Percentiles rank a stretch among this genome's conserved stretches.
These are phyloP conservation scores for Procambarus virginalis DNA, from an alignment of 1,140 invertebrate genomes.

Conservation along the genomic window DNA sequence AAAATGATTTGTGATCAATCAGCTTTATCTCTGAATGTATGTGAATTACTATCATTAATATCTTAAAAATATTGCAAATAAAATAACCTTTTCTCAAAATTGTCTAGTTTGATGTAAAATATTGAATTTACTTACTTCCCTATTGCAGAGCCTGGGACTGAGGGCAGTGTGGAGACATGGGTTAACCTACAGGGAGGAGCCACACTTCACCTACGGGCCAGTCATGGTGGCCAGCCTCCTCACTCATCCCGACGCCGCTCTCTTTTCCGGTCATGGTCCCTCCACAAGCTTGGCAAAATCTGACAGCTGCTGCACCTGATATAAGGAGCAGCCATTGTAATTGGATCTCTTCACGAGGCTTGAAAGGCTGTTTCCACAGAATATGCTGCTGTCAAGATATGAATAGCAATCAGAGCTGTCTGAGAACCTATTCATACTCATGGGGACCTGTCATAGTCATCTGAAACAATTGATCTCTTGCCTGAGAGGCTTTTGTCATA, in stretches of 20 bases:
- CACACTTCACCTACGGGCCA: slow-evolving; percentile 75
- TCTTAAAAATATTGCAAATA: too few species aligned
- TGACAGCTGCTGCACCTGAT: slow-evolving; percentile 2
- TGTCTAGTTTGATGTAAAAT: neutral
- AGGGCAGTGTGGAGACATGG: slow-evolving; percentile 75
- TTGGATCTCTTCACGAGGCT: neutral
- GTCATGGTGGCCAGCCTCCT: slow-evolving; percentile 74
- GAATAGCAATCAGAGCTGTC: neutral
- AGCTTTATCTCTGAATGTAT: too few species aligned
- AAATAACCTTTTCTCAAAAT: too few species aligned
- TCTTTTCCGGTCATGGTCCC: slow-evolving; percentile 76
- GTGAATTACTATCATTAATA: too few species aligned
- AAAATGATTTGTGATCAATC: too few species aligned
- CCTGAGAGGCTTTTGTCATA: neutral
- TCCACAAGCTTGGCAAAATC: slow-evolving; percentile 75
- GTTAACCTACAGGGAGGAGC: slow-evolving; percentile 75
- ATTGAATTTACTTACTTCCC: neutral
- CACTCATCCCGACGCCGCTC: slow-evolving; percentile 73
- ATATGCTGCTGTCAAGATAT: neutral
- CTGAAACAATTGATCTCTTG: neutral
- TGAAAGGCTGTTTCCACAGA: neutral
- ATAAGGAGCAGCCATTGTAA: neutral
- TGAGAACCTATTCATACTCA: neutral
- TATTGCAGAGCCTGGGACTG: slow-evolving; percentile 72
- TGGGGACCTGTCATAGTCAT: neutral